These are phyloP conservation scores for Homarus gammarus DNA, from an alignment of 2,888 invertebrate species.

Conservation along the genomic window DNA sequence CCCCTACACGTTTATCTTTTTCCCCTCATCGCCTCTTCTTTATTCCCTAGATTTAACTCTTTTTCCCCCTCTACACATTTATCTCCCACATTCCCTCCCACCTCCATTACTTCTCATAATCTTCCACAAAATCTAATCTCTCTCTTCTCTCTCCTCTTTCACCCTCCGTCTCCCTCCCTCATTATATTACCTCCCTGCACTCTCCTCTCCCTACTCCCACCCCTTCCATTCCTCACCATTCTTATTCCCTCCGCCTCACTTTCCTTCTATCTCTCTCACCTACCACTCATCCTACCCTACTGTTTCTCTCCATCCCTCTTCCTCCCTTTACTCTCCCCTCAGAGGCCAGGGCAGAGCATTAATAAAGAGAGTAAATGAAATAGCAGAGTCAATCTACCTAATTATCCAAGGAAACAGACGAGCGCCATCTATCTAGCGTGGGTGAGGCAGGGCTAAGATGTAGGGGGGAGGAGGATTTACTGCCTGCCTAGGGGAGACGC, in stretches of 20 bases:
- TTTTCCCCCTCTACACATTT: background rate
- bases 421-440: constrained; percentile 22
- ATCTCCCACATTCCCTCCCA: background rate
- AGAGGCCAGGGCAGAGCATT: background rate
- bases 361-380: constrained; percentile 51
- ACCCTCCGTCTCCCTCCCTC: background rate
- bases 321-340: background rate
- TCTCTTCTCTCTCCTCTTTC: background rate
- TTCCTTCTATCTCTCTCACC: background rate
- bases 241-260: background rate
- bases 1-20: background rate
- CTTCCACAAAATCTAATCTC: background rate
- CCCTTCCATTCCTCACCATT: background rate
- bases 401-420: constrained; percentile 28
- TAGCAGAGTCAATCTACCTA: constrained; percentile 42
- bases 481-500: background rate
- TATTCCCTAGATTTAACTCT: background rate
- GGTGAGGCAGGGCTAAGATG: constrained; percentile 5
- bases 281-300: too few relatives aligned
- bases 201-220: background rate
- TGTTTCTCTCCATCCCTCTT: constrained; percentile 5
- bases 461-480: constrained; percentile 10
- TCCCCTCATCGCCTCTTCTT: background rate
- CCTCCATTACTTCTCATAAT: background rate
- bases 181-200: background rate